These are phyloP conservation scores for Yponomeuta plumbellus DNA, from an alignment of 2,888 invertebrate genomes.

Conservation along the genomic window DNA sequence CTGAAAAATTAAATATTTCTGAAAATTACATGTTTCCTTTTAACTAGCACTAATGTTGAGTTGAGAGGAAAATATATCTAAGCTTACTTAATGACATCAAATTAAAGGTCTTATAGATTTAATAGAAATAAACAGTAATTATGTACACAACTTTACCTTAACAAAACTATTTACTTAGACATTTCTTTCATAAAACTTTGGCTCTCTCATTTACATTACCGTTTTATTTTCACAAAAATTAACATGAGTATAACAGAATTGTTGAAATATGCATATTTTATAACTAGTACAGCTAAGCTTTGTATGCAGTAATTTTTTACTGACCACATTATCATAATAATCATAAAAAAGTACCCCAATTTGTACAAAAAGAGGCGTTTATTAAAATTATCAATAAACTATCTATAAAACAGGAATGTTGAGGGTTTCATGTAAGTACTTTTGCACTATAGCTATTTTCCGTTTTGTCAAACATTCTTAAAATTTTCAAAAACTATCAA, in stretches of 20 bases:
- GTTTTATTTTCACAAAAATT: slow-evolving; percentile 31
- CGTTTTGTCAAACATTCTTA: too few relatives aligned
- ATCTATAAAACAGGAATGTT: neutral
- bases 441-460: neutral
- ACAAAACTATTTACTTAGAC: slow-evolving; percentile 29
- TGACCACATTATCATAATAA: neutral
- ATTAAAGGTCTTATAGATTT: slow-evolving; percentile 43
- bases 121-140: slow-evolving; percentile 49
- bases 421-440: too few relatives aligned
- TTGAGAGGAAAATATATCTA: slow-evolving; percentile 42
- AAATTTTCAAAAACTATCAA: too few relatives aligned
- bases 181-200: slow-evolving; percentile 53
- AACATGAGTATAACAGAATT: slow-evolving; percentile 49
- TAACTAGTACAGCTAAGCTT: neutral
- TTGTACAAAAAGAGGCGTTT: neutral
- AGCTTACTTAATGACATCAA: slow-evolving; percentile 54
- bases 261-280: neutral
- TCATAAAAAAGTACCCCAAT: neutral
- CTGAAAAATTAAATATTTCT: slow-evolving; percentile 5
- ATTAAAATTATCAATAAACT: neutral
- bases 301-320: neutral
- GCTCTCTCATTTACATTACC: slow-evolving; percentile 41
- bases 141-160: slow-evolving; percentile 57
- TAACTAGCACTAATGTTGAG: slow-evolving; percentile 41
- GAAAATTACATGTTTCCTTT: neutral